These are phyloP conservation scores for Noturus placidus DNA, from an alignment of 2,113 vertebrate genomes.

Conservation along the genomic window DNA sequence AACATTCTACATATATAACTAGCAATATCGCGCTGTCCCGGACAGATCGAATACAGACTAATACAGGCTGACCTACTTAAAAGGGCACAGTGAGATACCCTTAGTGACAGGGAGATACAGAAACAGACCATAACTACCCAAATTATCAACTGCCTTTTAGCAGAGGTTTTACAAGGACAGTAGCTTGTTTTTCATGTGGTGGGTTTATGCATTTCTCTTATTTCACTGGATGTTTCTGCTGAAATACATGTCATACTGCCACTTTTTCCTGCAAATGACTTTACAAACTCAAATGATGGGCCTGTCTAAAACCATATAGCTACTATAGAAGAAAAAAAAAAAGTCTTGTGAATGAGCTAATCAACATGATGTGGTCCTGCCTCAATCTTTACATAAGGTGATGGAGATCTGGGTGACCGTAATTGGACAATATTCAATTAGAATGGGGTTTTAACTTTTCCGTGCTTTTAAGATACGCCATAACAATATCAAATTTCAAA, in stretches of 20 bases:
- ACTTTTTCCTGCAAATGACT: background rate
- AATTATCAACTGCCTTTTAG: background rate
- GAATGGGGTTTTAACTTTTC: background rate
- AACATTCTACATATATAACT: background rate
- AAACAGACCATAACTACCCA: background rate
- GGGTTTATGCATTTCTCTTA: background rate
- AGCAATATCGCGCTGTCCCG: background rate
- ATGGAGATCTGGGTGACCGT: background rate
- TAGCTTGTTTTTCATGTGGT: background rate
- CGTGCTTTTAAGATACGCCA: background rate
- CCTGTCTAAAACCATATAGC: background rate
- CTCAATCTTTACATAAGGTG: background rate
- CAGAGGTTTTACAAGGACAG: background rate
- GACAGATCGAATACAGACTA: background rate
- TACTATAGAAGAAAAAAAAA: too few species aligned
- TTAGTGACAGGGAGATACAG: background rate
- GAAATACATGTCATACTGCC: background rate
- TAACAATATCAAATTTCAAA: background rate
- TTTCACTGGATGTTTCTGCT: background rate
- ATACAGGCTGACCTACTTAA: background rate
- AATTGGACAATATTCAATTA: background rate
- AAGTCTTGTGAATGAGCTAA: background rate
- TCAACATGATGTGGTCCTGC: background rate
- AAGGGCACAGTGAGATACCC: background rate
- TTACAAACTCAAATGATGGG: background rate